phyloP scores from a whole-genome alignment of 2,113 vertebrate genomes.

The Ranitomeya imitator region DNA sequence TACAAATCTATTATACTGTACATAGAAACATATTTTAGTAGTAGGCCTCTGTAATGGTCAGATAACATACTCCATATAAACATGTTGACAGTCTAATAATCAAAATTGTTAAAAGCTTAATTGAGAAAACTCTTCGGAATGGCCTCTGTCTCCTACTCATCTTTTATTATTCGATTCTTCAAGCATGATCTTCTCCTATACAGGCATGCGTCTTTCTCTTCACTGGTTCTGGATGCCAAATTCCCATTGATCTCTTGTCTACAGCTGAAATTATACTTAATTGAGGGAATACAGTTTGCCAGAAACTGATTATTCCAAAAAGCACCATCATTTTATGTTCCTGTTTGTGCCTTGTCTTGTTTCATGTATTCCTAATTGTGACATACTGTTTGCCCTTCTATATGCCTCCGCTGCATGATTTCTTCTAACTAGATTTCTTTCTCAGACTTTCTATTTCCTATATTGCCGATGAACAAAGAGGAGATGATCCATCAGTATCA shows the following conservation, averaged over 20 bases:
- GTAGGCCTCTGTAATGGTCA: neutral
- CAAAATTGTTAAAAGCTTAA: neutral
- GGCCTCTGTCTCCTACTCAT: slow-evolving; percentile 18
- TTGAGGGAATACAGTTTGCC: neutral
- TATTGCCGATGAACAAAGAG: slow-evolving; percentile 9
- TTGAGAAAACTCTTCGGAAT: slow-evolving; percentile 22
- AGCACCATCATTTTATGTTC: slow-evolving; percentile 1
- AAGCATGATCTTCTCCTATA: slow-evolving; percentile 40
- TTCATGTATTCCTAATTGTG: slow-evolving; percentile 2
- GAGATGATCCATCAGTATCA: neutral
- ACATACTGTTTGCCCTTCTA: neutral
- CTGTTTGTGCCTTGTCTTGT: slow-evolving; percentile 34
- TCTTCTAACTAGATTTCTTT: slow-evolving; percentile 43
- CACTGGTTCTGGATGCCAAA: neutral
- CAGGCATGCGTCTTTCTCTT: slow-evolving; percentile 40
- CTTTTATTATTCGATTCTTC: slow-evolving; percentile 16
- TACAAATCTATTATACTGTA: neutral
- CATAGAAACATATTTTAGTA: neutral
- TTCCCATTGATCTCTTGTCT: neutral
- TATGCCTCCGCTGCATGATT: slow-evolving; percentile 20
- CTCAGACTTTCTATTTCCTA: slow-evolving; percentile 9
- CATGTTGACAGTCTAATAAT: neutral
- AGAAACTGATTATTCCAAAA: neutral
- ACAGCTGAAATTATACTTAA: neutral
- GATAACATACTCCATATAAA: too few relatives aligned